Base-by-base conservation (phyloP, 2,113 vertebrate species). In the Brachyistius frenatus region DNA sequence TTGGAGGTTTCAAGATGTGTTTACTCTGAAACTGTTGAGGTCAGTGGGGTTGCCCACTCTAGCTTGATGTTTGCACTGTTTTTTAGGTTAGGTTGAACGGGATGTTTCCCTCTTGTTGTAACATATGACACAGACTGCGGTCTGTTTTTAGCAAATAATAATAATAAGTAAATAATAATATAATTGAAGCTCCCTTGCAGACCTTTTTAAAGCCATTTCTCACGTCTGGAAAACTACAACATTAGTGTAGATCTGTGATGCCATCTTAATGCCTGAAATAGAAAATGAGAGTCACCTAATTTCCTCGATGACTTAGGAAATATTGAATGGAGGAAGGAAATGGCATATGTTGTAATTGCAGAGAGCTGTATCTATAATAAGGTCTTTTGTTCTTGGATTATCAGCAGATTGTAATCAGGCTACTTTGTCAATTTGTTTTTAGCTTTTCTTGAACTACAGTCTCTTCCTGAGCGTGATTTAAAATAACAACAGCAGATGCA, bases 251-350 rank as follows among this genome's bases (percentile, higher is more conserved):
- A 11, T 60, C 5, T 47, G 13, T 49, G 41, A 64, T 52, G 15
- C 63, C 68, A 54, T 16, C 62, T 55, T 54, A 68, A 65, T 49
- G 16, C 73, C 78, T 62, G 37, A 83, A 91, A 88, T 86, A 86
- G 83, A 80, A 68, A 71, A 80, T 33, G 55, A 73, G 71, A 81
- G 54, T 65, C 2, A 39, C 81, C 44, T n/a, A 33, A 73, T 72
- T 83, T 91, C 85, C 85, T 85, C 54, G 41, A 32, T 68, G 35
- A 77, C 54, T 72, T 62, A 65, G 80, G 65, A 78, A 81, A 73
- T 60, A 52, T 56, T 71, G 66, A 76, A 68, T 39, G 33, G 57
- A 72, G 84, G 81, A 90, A 88, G 87, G 88, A 90, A 84, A 81
- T 7, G 3, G 56, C 53, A 11, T 58, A 8, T n/a, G 15, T 32